These are phyloP conservation scores for Peromyscus eremicus DNA, from an alignment of 2,797 vertebrate genomes.

Conservation along the genomic window DNA sequence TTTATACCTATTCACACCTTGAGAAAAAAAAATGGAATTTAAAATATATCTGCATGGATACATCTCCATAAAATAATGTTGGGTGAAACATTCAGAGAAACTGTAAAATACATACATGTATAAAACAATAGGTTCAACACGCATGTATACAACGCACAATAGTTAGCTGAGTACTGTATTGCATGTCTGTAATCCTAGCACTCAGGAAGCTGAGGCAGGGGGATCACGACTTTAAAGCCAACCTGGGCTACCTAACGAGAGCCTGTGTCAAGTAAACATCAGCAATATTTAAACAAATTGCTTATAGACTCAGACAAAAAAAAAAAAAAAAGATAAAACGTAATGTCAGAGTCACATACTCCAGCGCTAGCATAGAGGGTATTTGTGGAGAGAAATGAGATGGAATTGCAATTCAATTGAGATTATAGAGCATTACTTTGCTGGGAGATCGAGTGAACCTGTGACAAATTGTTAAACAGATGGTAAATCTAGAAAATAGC, in stretches of 20 bases:
- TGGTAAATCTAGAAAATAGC: slow-evolving; percentile 22
- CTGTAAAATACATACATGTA: not conserved
- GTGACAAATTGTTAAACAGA: slow-evolving; percentile 5
- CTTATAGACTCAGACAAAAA: not conserved
- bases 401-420: not conserved
- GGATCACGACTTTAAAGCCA: not conserved
- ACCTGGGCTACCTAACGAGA: not conserved
- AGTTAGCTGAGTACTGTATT: not conserved
- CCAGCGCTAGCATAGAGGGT: not conserved
- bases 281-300: not conserved
- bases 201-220: not conserved
- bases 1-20: not conserved
- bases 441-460: not conserved
- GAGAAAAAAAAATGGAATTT: not conserved
- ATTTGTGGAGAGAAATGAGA: not conserved
- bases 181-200: not conserved
- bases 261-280: not conserved
- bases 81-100: slow-evolving; percentile 13
- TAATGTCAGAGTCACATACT: not conserved
- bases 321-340: not conserved
- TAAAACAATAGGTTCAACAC: not conserved
- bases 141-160: not conserved
- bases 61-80: slow-evolving; percentile 37
- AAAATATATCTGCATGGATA: not conserved
- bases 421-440: slow-evolving; percentile 55